A percentile compares a stretch with the other conserved stretches of the same genome.
These are phyloP conservation scores for Ornithoptera alexandrae DNA, from an alignment of 2,888 invertebrate species.

Conservation along the genomic window DNA sequence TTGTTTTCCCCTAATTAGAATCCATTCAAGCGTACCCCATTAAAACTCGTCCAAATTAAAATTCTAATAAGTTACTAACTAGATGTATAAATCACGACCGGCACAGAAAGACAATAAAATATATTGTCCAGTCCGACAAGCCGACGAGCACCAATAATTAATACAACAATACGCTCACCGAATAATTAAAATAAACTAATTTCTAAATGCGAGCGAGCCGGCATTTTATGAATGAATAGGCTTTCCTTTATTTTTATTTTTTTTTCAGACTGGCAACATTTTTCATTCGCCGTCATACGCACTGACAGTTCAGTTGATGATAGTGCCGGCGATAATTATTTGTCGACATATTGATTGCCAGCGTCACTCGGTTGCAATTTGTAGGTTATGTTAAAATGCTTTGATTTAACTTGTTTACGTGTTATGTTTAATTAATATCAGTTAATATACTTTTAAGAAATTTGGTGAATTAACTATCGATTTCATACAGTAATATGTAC, in stretches of 20 bases:
- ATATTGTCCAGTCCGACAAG: conserved; percentile 68
- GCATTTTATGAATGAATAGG: conserved; percentile 67
- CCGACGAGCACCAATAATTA: conserved; percentile 65
- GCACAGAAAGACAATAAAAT: conserved; percentile 76
- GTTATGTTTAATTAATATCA: neutral
- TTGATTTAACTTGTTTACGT: neutral
- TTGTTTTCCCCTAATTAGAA: conserved; percentile 79
- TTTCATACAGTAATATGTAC: neutral
- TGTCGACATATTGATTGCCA: conserved; percentile 20
- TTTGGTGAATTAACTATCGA: neutral
- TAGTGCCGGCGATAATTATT: conserved; percentile 24
- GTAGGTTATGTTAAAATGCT: neutral
- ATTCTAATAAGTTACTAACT: conserved; percentile 80
- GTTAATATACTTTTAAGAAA: neutral
- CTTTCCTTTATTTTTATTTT: conserved; percentile 46
- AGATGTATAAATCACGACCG: conserved; percentile 73
- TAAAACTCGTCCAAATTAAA: conserved; percentile 79
- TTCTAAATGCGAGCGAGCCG: conserved; percentile 64
- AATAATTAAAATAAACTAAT: conserved; percentile 80
- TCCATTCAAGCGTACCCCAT: conserved; percentile 76
- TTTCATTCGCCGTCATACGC: conserved; percentile 66
- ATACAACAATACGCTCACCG: conserved; percentile 73
- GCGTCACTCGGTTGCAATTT: conserved; percentile 35
- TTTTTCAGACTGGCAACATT: conserved; percentile 66
- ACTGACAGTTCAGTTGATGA: conserved; percentile 74